Base-by-base conservation (phyloP, 2,113 vertebrate species). In the Corythornis vintsioides region DNA sequence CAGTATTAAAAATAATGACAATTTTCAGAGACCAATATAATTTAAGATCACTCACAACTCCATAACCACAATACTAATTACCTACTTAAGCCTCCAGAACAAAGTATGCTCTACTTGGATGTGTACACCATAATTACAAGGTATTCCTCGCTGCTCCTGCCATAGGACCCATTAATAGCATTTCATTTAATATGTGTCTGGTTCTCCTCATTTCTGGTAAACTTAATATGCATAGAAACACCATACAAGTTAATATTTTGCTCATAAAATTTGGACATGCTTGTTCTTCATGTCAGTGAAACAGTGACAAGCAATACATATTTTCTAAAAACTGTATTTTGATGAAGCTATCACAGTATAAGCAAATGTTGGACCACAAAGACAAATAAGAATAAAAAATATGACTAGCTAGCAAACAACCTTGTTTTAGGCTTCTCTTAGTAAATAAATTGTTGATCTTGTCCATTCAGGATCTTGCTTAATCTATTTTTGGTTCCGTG, bases 21-120 rank as follows among this genome's bases (percentile, higher is more conserved):
- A 48, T 90, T 93, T 88, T 57, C 93, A 88, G 80, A 89, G 69
- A 66, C 73, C 4, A 19, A 26, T 52, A 21, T 57, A 73, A 91
- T 87, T 89, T 91, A 73, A 52, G 87, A 87, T 90, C 71, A 31
- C 65, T 75, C 85, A 77, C 69, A 66, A 93, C 78, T 87, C 83
- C 71, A 56, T 93, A 95, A 93, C 91, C 6, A 43, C 92, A 93
- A 66, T 85, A 71, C 91, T 96, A 96, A 97, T 96, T 97, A 89
- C 84, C 75, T 95, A 96, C 85, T 97, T 97, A 97, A 96, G 96
- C 95, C 94, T 95, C 95, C 96, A 97, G 96, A 97, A 97, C 96
- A 95, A 96, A 97, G 85, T 95, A 90, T 24, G 86, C 86, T 55
- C 33, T 71, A 79, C 83, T 92, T 10, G 59, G 86, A 92, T 95